Conservation (phyloP, 2,113 vertebrate species). For the Nipponia nippon region DNA sequence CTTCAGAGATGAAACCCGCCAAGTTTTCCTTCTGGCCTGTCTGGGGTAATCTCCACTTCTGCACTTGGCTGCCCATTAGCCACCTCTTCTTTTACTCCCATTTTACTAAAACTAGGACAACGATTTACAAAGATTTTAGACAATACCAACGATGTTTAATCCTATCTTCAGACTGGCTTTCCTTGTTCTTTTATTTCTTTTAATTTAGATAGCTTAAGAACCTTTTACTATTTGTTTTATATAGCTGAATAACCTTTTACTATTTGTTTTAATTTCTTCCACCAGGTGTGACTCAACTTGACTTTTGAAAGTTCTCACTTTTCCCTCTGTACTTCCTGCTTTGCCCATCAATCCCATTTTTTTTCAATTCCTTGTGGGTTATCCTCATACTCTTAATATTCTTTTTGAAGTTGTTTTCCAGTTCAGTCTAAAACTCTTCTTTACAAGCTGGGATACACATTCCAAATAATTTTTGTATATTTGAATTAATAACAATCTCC, state of each 20-base stretch:
- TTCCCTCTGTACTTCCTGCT: not conserved
- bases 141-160: not conserved
- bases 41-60: not conserved
- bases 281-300: not conserved
- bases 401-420: not conserved
- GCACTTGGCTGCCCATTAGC: not conserved
- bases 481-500: not conserved
- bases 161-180: not conserved
- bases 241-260: slow-evolving; percentile 45
- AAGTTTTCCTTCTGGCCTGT: not conserved
- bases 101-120: not conserved
- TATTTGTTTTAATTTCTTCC: slow-evolving; percentile 58
- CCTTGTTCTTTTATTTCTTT: slow-evolving; percentile 13
- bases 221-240: slow-evolving; percentile 43
- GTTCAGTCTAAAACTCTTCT: not conserved
- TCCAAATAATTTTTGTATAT: not conserved
- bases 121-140: not conserved
- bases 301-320: slow-evolving; percentile 25
- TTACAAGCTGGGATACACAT: not conserved
- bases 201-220: slow-evolving; percentile 7
- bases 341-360: not conserved
- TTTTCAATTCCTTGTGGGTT: not conserved
- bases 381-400: not conserved
- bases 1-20: not conserved
- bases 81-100: not conserved